A percentile compares a stretch with the other conserved stretches of the same genome.
phyloP scores from a whole-genome alignment of 2,797 vertebrate species.

The Danionella dracula region DNA sequence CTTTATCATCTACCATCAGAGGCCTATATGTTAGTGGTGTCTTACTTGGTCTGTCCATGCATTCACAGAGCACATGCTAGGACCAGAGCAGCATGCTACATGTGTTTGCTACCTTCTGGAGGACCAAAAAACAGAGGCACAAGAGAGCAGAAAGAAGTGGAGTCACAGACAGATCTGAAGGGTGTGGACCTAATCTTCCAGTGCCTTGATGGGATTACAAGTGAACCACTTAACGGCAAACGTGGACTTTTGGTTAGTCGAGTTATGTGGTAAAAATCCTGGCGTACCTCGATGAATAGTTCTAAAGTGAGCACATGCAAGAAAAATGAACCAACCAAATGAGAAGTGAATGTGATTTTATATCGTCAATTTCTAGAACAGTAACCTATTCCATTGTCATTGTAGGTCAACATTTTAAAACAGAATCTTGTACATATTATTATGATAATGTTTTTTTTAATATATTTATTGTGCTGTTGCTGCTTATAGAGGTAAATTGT shows the following conservation, averaged over 20 bases:
- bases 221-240: neutral
- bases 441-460: neutral
- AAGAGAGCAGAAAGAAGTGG: slow-evolving; percentile 55
- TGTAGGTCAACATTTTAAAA: neutral
- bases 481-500: neutral
- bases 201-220: slow-evolving; percentile 20
- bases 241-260: neutral
- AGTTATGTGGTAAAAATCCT: neutral
- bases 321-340: neutral
- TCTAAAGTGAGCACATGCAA: slow-evolving; percentile 3
- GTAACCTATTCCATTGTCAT: slow-evolving; percentile 29
- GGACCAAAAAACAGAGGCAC: slow-evolving; percentile 79
- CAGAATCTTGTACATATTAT: slow-evolving; percentile 9
- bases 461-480: neutral
- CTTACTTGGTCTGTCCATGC: slow-evolving; percentile 4
- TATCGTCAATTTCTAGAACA: slow-evolving; percentile 1
- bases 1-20: no score
- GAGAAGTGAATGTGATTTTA: slow-evolving; percentile 15
- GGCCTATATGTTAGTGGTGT: no score
- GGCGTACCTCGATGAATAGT: neutral
- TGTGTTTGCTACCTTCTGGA: slow-evolving; percentile 55
- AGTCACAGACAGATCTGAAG: slow-evolving; percentile 1
- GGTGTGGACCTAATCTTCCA: neutral
- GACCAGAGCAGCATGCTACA: slow-evolving; percentile 33
- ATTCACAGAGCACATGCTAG: slow-evolving; percentile 64